A percentile compares a stretch with the other conserved stretches of the same genome.
These are phyloP conservation scores for Cheilosia impressa DNA, from an alignment of 2,888 invertebrate species.

Conservation along the genomic window DNA sequence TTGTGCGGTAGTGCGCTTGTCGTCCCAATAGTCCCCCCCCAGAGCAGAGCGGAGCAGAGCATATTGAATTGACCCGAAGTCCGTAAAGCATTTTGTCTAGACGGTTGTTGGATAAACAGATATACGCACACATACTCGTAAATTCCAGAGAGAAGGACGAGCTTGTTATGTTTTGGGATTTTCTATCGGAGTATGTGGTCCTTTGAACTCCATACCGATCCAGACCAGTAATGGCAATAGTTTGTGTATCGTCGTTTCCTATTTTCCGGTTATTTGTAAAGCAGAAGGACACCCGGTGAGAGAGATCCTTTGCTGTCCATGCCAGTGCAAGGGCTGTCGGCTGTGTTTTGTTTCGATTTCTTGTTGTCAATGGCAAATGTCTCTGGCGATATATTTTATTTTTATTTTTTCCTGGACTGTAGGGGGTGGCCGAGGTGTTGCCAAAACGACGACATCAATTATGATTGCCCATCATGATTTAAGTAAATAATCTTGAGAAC, in stretches of 20 bases:
- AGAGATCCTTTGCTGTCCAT: conserved; percentile 38
- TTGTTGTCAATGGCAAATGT: conserved; percentile 39
- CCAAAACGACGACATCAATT: conserved; percentile 40
- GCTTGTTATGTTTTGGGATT: conserved; percentile 5
- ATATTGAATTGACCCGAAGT: conserved; percentile 68
- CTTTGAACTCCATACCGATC: conserved; percentile 46
- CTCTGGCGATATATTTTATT: conserved; percentile 28
- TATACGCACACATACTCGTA: conserved; percentile 18
- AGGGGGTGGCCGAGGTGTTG: background rate
- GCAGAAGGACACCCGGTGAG: conserved; percentile 50
- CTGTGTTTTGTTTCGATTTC: conserved; percentile 9
- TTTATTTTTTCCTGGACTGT: background rate
- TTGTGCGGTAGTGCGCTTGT: conserved; percentile 1
- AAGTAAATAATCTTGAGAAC: conserved; percentile 61
- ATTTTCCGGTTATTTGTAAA: conserved; percentile 70
- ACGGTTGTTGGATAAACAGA: conserved; percentile 35
- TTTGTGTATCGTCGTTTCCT: conserved; percentile 62
- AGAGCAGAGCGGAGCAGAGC: conserved; percentile 15
- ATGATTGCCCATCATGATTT: conserved; percentile 62
- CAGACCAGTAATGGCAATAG: conserved; percentile 31
- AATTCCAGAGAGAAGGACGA: background rate
- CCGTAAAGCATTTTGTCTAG: conserved; percentile 72
- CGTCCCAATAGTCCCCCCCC: background rate
- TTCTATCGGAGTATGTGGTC: conserved; percentile 21
- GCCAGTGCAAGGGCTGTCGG: conserved; percentile 2